These are phyloP conservation scores for Drosophila robusta DNA, from an alignment of 2,888 invertebrate genomes.

Conservation along the genomic window DNA sequence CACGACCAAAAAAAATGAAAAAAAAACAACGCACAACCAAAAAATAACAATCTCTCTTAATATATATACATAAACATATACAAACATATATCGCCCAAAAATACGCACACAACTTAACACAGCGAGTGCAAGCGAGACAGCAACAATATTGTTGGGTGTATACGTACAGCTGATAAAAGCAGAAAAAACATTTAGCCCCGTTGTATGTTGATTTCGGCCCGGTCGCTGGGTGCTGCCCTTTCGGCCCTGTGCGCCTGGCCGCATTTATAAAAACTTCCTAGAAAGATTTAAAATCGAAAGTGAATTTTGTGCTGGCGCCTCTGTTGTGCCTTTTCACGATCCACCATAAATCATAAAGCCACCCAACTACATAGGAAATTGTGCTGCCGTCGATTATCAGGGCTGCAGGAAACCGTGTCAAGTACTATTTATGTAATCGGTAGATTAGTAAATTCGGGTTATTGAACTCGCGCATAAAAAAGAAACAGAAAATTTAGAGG, in stretches of 20 bases:
- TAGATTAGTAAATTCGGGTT: slow-evolving; percentile 24
- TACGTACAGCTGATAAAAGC: slow-evolving; percentile 30
- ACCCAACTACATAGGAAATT: slow-evolving; percentile 69
- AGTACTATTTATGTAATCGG: slow-evolving; percentile 17
- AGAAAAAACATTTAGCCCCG: slow-evolving; percentile 14
- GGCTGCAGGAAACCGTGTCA: slow-evolving; percentile 50
- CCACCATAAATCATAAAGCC: slow-evolving; percentile 72
- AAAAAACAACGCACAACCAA: slow-evolving; percentile 12
- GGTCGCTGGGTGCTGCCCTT: slow-evolving; percentile 39
- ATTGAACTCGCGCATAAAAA: slow-evolving; percentile 25
- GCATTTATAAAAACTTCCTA: slow-evolving; percentile 79
- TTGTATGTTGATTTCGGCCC: slow-evolving; percentile 20
- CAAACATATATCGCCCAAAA: neutral
- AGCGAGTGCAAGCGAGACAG: slow-evolving; percentile 46
- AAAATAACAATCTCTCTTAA: slow-evolving; percentile 4
- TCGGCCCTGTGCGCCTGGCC: slow-evolving; percentile 67
- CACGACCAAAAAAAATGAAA: slow-evolving; percentile 36
- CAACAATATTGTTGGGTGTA: slow-evolving; percentile 13
- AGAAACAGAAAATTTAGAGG: slow-evolving; percentile 2
- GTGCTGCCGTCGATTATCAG: slow-evolving; percentile 51
- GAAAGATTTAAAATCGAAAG: slow-evolving; percentile 76
- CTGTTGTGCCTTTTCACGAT: neutral
- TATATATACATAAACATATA: neutral
- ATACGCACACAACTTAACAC: neutral
- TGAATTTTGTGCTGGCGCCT: slow-evolving; percentile 48